Conservation (phyloP, 2,113 vertebrate genomes). For the Arenaria interpres region DNA sequence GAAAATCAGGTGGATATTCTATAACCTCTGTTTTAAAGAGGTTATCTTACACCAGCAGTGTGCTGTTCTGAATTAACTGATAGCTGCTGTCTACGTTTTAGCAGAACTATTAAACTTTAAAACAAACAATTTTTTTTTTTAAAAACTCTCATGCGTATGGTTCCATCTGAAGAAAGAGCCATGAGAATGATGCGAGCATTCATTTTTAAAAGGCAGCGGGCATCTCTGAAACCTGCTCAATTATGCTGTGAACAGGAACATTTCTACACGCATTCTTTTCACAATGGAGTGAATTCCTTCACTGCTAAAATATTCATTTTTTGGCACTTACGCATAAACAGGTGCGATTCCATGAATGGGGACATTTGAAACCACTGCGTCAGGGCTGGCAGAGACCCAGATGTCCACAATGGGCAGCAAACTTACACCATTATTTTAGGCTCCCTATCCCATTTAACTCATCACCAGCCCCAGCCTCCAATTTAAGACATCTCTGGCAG, state of each 20-base stretch:
- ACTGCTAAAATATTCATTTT: conserved; percentile 33
- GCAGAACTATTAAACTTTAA: not conserved
- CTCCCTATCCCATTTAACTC: not conserved
- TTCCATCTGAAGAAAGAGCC: not conserved
- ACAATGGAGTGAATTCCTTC: conserved; percentile 28
- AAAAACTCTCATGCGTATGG: not conserved
- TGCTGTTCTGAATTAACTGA: conserved; percentile 13
- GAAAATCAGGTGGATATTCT: conserved; percentile 1
- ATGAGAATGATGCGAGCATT: not conserved
- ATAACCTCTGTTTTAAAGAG: not conserved
- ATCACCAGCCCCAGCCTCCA: not conserved
- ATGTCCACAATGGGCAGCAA: not conserved
- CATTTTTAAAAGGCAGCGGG: not conserved
- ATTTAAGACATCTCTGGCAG: not conserved
- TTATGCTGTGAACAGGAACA: not conserved
- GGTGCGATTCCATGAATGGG: conserved; percentile 38
- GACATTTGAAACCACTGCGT: conserved; percentile 26
- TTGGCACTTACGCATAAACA: conserved; percentile 30
- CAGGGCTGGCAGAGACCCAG: not conserved
- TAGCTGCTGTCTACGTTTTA: not conserved
- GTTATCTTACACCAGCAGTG: not conserved
- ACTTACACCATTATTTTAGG: not conserved
- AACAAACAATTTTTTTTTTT: not conserved
- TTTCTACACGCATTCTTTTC: conserved; percentile 30
- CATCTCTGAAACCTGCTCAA: conserved; percentile 2